Base-by-base conservation (phyloP, 2,888 invertebrate genomes). In the Eupithecia insigniata region DNA sequence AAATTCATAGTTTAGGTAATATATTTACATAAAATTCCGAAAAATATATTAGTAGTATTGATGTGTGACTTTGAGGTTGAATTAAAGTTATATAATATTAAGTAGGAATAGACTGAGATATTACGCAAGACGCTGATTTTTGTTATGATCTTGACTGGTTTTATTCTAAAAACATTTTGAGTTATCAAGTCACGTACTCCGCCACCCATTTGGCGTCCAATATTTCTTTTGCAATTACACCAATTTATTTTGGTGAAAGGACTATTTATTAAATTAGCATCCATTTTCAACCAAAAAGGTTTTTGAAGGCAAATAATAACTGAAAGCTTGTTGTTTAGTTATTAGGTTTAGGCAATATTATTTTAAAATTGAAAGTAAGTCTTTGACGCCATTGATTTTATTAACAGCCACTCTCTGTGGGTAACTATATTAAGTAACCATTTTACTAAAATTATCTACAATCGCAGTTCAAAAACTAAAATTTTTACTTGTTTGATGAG, bases 221-320 rank as follows among this genome's bases (percentile, higher is more conserved):
- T 81, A 82, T 80, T 81, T 85, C 82, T 82, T 82, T 81, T 80
- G 75, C 83, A 85, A 85, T 86, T 84, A 83, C 81, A 71, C 76
- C 82, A 83, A 85, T 84, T 85, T 84, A 83, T 85, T 83, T 84
- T 81, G 80, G 78, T 70, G 78, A 81, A 82, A 81, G 80, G 83
- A 82, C 84, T 82, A 84, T 86, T 85, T 85, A 85, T 85, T 87
- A 85, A 84, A 87, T 86, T 87, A 85, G 80, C 81, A 83, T 83
- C 83, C 80, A 83, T 85, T 85, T 85, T 83, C 80, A 74, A 76
- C 74, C 71, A 75, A 81, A 84, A 75, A 74, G 81, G 79, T 78
- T 82, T 80, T 78, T 84, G 74, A 79, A 77, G 75, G 76, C 76
- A 80, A 82, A 81, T 79, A 77, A 79, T 81, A 79, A 80, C 78